phyloP scores from a whole-genome alignment of 1,140 invertebrate species.

The Oreohelix idahoensis region DNA sequence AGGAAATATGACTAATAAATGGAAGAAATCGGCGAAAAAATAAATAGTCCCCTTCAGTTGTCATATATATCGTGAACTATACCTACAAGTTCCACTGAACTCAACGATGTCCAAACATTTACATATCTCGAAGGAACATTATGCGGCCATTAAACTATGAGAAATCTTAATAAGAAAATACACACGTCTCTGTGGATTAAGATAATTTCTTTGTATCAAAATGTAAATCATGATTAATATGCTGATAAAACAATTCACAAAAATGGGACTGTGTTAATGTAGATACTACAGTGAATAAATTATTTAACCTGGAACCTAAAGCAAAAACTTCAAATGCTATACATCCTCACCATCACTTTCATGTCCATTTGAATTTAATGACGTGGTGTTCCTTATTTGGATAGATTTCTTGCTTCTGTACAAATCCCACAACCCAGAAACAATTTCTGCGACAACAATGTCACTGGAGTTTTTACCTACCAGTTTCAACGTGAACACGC shows the following conservation, averaged over 20 bases:
- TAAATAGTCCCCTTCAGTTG: too few relatives aligned
- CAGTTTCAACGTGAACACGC: slow-evolving; percentile 68
- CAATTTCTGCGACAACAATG: slow-evolving; percentile 70
- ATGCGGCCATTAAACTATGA: too few relatives aligned
- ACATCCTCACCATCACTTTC: slow-evolving; percentile 68
- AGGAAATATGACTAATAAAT: too few relatives aligned
- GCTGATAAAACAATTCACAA: too few relatives aligned
- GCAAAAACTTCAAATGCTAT: slow-evolving; percentile 32
- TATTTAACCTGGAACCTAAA: background rate
- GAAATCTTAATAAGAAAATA: too few relatives aligned
- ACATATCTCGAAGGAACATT: too few relatives aligned
- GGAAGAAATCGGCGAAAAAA: too few relatives aligned
- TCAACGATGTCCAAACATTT: too few relatives aligned
- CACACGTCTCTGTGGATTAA: too few relatives aligned
- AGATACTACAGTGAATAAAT: background rate
- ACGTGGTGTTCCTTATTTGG: slow-evolving; percentile 61
- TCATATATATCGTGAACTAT: too few relatives aligned
- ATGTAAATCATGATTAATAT: too few relatives aligned
- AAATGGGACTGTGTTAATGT: background rate
- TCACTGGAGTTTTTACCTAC: slow-evolving; percentile 72
- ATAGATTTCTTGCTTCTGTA: slow-evolving; percentile 68
- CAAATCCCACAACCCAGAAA: slow-evolving; percentile 70
- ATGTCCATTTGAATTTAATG: slow-evolving; percentile 49
- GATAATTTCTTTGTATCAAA: background rate
- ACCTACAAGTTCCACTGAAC: too few relatives aligned